phyloP scores from a whole-genome alignment of 2,888 invertebrate genomes.

The Lypha dubia region DNA sequence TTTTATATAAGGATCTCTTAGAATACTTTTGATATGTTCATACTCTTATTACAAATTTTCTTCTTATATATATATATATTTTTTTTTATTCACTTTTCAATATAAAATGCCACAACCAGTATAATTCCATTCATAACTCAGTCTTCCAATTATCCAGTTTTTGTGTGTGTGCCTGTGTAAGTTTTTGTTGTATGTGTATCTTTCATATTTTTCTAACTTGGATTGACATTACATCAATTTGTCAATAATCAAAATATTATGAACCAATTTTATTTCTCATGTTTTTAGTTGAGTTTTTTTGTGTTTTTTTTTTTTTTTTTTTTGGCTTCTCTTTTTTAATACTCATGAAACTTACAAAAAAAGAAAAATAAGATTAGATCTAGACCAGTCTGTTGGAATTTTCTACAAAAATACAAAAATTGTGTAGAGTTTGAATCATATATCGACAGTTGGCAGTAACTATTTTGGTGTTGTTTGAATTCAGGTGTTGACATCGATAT shows the following conservation, averaged over 20 bases:
- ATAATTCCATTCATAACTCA: slow-evolving; percentile 20
- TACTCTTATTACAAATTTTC: too few relatives aligned
- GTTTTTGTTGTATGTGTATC: not conserved
- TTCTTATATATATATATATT: too few relatives aligned
- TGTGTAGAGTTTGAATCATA: not conserved
- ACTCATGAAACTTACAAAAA: slow-evolving; percentile 44
- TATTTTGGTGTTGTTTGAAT: not conserved
- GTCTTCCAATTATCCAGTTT: slow-evolving; percentile 6
- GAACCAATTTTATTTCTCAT: slow-evolving; percentile 58
- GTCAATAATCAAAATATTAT: slow-evolving; percentile 68
- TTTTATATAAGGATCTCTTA: slow-evolving; percentile 4
- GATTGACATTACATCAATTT: slow-evolving; percentile 69
- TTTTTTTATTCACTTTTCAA: not conserved
- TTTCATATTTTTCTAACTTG: slow-evolving; percentile 2
- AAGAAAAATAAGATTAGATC: slow-evolving; percentile 46
- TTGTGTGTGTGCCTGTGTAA: not conserved
- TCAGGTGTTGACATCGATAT: not conserved
- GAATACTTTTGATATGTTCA: not conserved
- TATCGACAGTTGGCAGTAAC: slow-evolving; percentile 8
- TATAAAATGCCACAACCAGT: slow-evolving; percentile 53
- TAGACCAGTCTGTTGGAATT: slow-evolving; percentile 30
- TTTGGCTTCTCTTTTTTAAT: slow-evolving; percentile 4
- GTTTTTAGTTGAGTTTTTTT: slow-evolving; percentile 26
- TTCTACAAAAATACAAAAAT: not conserved
- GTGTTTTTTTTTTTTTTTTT: not conserved